phyloP scores from a whole-genome alignment of 2,888 invertebrate species.

The Sarcophaga carnaria region DNA sequence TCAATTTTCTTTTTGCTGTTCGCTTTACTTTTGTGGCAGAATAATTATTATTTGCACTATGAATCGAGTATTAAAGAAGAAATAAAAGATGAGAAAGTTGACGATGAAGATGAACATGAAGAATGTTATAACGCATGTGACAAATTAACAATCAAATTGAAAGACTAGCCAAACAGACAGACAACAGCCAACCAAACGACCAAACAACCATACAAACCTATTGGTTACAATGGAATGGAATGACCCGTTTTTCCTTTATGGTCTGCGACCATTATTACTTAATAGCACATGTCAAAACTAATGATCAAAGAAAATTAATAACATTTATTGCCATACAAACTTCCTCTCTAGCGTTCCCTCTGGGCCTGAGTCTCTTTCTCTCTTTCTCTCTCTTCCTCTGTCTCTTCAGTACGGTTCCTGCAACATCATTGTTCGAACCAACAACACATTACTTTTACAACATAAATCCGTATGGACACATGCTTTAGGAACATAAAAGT shows the following conservation, averaged over 20 bases:
- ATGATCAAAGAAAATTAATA: constrained; percentile 66
- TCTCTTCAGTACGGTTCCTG: too few relatives aligned
- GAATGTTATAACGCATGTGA: constrained; percentile 35
- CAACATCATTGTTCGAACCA: too few relatives aligned
- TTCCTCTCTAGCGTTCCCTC: too few relatives aligned
- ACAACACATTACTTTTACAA: background rate
- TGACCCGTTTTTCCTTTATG: constrained; percentile 15
- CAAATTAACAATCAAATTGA: constrained; percentile 53
- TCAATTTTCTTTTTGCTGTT: too few relatives aligned
- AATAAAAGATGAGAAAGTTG: too few relatives aligned
- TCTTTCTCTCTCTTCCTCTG: background rate
- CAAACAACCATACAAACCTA: too few relatives aligned
- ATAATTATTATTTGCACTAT: constrained; percentile 50
- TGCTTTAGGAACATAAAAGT: constrained; percentile 19
- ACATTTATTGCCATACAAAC: constrained; percentile 28
- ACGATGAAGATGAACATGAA: too few relatives aligned
- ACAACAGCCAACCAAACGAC: too few relatives aligned
- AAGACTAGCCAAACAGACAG: constrained; percentile 3
- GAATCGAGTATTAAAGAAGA: constrained; percentile 37
- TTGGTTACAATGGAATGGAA: background rate
- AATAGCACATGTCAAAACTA: constrained; percentile 67
- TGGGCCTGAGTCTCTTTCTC: too few relatives aligned
- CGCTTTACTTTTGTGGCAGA: constrained; percentile 2
- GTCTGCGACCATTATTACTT: constrained; percentile 34
- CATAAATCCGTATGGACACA: background rate